Base-by-base conservation (phyloP, 1,140 invertebrate species). In the Plectrocnemia conspersa region DNA sequence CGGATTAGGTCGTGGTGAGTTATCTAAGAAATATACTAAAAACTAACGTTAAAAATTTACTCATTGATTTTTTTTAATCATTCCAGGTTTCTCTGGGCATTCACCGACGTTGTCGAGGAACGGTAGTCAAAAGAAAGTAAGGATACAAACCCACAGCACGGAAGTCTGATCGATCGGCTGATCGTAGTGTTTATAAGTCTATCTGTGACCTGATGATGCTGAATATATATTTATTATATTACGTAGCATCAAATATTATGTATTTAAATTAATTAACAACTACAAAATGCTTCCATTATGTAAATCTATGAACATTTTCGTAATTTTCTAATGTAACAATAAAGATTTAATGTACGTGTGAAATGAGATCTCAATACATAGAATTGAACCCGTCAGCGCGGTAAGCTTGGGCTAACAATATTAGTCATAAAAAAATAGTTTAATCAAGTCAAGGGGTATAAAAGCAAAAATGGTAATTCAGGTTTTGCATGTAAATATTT, bases 101-200 rank as follows among this genome's bases (percentile, higher is more conserved):
- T 90, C 88, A 9, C 89, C 87, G 1, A 86, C 87, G 0, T 71
- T 90, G 10, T 82, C 84, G 18, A 77, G 89, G 32, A 90, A 90
- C 61, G 88, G 87, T 1, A 89, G 86, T 60, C 84, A 88, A 54
- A 91, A 91, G 65, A 90, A 91, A 76, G 89, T 92, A 10, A 79
- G 89, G 18, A 91, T 92, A 71, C 88, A 92, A 67, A 90, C 88
- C 11, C 86, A 89, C 63, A 89, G 88, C 58, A 92, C 89, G 1
- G 88, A 90, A 66, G 89, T 91, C 29, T 89, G 75, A 76, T 55
- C 5, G 5, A 16, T 38, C 5, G 11, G 6, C 5, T 16, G 5
- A 13, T 38, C 18, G 7, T 38, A 7, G 6, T 9, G 6, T 9
- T n/a, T n/a, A n/a, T n/a, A n/a, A n/a, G n/a, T n/a, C n/a, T n/a